A percentile compares a stretch with the other conserved stretches of the same genome.
Conservation (phyloP, 2,113 vertebrate genomes). For the Prochilodus magdalenae region DNA sequence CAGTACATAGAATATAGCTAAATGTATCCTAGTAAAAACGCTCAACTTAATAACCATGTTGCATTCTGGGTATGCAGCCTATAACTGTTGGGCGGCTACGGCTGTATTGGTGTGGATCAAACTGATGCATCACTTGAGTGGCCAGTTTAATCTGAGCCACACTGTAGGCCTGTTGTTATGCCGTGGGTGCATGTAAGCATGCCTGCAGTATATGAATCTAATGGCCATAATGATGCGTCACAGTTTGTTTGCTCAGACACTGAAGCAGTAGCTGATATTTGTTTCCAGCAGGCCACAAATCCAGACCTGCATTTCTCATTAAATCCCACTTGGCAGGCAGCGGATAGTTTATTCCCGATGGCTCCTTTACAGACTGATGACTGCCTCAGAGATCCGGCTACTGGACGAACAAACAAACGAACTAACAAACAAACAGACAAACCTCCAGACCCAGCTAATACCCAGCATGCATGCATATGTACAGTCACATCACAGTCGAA, state of each 20-base stretch:
- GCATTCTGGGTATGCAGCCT: no score
- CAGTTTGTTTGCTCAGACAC: not conserved
- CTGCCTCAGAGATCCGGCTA: not conserved
- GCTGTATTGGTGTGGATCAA: no score
- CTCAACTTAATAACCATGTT: no score
- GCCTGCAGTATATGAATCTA: no score
- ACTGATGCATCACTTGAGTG: no score
- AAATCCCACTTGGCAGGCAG: not conserved
- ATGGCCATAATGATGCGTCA: no score
- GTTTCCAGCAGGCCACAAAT: not conserved
- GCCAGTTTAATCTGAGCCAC: no score
- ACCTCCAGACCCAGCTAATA: not conserved
- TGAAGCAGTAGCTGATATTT: not conserved
- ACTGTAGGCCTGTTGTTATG: no score
- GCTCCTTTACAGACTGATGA: not conserved
- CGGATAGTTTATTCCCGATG: not conserved
- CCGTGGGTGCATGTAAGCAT: no score
- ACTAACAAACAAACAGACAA: not conserved
- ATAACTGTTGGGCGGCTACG: no score
- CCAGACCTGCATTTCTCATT: not conserved
- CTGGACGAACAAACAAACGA: not conserved
- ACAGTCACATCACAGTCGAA: not conserved
- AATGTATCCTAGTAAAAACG: no score
- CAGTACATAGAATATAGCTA: no score
- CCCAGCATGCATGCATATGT: not conserved